Base-by-base conservation (phyloP, 2,888 invertebrate species). In the Hydriomena furcata region DNA sequence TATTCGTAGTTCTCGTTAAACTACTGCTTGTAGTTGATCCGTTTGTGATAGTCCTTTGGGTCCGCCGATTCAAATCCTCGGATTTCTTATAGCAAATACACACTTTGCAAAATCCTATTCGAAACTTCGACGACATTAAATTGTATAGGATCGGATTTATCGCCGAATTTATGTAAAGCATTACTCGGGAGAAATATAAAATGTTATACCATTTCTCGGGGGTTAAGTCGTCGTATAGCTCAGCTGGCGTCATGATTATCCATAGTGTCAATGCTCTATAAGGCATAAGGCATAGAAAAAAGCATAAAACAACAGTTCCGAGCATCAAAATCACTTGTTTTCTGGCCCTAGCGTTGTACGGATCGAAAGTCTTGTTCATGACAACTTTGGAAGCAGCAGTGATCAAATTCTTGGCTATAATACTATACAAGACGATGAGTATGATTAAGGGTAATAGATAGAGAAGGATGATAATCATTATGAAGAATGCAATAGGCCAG, bases 131-230 rank as follows among this genome's bases (percentile, higher is more conserved):
- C 30, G 96, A 97, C 95, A 97, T 96, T 57, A 97, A 88, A 77
- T 97, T 97, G 77, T 98, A 98, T n/a, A 98, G 87, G 62, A 97
- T 95, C 0, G 97, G 97, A 82, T 98, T 97, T 61, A 97, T 93
- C 28, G 97, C 97, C 2, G 97, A 97, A 81, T 98, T 97, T 55
- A 97, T 91, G 71, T 97, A 97, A 42, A 96, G 88, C 95, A 97
- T 95, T 37, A 96, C 94, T 60, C 97, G 92, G 56, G 95, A 95
- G 75, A 97, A 96, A 77, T 95, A 96, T 23, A 97, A 83, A 37
- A 97, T 90, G 70, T 94, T 95, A 75, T 96, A 95, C 87, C 96
- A 97, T 48, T 92, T 93, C 61, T 96, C 95, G 12, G 94, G 88
- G 27, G 95, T 95, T 8, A 97, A 87, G 40, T 92, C 91, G 31